A percentile compares a stretch with the other conserved stretches of the same genome.
Evolutionary conservation across 2,113 vertebrate genomes (phyloP).

Genomic region (Ptyas mucosa): DNA sequence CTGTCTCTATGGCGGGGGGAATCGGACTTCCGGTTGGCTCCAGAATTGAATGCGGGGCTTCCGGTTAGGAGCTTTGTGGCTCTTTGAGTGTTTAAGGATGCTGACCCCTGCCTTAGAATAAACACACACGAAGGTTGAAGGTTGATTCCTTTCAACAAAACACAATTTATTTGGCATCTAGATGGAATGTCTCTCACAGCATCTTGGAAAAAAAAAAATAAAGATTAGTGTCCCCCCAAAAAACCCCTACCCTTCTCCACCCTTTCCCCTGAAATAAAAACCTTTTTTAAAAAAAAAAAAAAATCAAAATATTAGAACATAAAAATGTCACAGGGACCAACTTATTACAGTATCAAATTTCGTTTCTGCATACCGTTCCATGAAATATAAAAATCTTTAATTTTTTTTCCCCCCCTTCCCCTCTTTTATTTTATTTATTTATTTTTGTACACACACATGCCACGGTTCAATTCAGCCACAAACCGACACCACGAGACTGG

Average conservation of each 20-base stretch:
- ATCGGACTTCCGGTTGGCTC: too few species aligned
- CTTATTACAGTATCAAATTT: constrained; percentile 74
- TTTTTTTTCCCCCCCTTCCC: not conserved
- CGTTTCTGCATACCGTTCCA: constrained; percentile 69
- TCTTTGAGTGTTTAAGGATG: too few species aligned
- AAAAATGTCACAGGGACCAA: constrained; percentile 60
- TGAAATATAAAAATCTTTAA: constrained; percentile 64
- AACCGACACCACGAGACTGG: constrained; percentile 46
- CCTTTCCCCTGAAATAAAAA: not conserved
- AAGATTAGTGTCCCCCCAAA: constrained; percentile 69
- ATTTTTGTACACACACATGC: constrained; percentile 47
- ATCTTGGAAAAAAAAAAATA: constrained; percentile 69
- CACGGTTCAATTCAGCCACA: constrained; percentile 69
- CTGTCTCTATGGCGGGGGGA: too few species aligned
- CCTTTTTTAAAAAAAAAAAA: not conserved
- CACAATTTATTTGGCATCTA: constrained; percentile 96
- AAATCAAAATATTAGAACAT: constrained; percentile 63
- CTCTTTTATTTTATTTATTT: not conserved
- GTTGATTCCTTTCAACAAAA: constrained; percentile 67
- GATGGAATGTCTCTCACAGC: constrained; percentile 89
- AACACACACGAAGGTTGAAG: not conserved
- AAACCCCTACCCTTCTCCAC: constrained; percentile 34
- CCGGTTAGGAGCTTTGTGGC: too few species aligned
- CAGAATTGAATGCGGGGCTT: too few species aligned
- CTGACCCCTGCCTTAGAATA: not conserved